Percentiles rank a stretch among this genome's conserved stretches.
These are phyloP conservation scores for Osmoderma eremita DNA, from an alignment of 2,888 invertebrate genomes.

Conservation along the genomic window DNA sequence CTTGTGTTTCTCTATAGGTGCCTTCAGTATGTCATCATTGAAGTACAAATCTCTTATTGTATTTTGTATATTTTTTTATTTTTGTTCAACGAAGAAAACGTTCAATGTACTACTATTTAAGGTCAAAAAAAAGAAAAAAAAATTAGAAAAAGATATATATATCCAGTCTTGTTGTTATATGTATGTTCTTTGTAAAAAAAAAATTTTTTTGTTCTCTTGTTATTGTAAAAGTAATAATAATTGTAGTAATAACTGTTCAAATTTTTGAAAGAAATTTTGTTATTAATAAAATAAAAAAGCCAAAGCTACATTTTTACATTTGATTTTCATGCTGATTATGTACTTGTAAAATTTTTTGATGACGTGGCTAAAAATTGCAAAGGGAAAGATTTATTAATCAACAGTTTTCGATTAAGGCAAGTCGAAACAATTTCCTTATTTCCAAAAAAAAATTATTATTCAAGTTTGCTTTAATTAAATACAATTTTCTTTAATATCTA, in stretches of 20 bases:
- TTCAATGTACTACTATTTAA: slow-evolving; percentile 38
- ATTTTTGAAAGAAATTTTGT: slow-evolving; percentile 38
- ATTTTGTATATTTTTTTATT: slow-evolving; percentile 43
- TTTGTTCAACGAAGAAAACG: slow-evolving; percentile 40
- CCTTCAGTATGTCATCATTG: slow-evolving; percentile 44
- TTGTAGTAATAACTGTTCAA: too few relatives aligned
- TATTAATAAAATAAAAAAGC: slow-evolving; percentile 39
- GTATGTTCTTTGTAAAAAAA: slow-evolving; percentile 30
- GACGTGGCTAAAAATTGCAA: neutral
- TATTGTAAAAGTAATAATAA: slow-evolving; percentile 28
- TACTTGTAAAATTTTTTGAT: slow-evolving; percentile 63
- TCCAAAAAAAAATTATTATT: too few relatives aligned
- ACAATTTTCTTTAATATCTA: too few relatives aligned
- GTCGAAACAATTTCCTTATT: too few relatives aligned
- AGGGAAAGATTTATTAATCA: neutral
- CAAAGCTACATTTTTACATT: slow-evolving; percentile 41
- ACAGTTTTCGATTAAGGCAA: neutral
- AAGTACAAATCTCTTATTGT: slow-evolving; percentile 43
- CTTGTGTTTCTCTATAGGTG: slow-evolving; percentile 53
- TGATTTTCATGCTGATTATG: slow-evolving; percentile 48
- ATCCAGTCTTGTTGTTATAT: slow-evolving; percentile 38
- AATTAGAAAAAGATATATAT: slow-evolving; percentile 33
- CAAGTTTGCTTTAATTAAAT: too few relatives aligned
- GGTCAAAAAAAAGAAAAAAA: slow-evolving; percentile 26
- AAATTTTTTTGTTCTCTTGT: slow-evolving; percentile 8